Evolutionary conservation across 1,140 invertebrate genomes (phyloP).

Genomic region (Drosophila sulfurigaster): DNA sequence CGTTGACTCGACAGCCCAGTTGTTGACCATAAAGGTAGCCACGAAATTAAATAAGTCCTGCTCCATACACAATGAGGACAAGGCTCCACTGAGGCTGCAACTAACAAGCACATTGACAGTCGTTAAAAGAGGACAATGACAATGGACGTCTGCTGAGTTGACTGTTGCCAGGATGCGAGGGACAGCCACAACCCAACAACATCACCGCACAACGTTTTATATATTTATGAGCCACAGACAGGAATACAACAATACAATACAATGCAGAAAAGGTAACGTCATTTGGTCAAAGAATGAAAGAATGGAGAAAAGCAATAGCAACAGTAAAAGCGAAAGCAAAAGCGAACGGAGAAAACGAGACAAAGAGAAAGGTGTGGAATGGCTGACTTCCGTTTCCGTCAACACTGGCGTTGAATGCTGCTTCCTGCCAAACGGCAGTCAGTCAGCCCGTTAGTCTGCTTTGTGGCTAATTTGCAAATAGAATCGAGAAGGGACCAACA

Average conservation of each 20-base stretch:
- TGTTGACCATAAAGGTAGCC: conserved; percentile 36
- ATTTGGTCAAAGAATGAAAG: conserved; percentile 34
- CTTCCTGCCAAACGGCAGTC: conserved; percentile 46
- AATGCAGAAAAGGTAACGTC: conserved; percentile 45
- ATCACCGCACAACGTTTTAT: conserved; percentile 23
- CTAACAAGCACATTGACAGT: conserved; percentile 52
- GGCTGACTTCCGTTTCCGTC: conserved; percentile 51
- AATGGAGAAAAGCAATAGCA: neutral
- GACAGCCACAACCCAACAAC: conserved; percentile 10
- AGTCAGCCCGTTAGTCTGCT: conserved; percentile 62
- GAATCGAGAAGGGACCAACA: conserved; percentile 11
- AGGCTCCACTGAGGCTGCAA: conserved; percentile 30
- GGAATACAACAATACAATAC: conserved; percentile 30
- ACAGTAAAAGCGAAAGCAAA: neutral
- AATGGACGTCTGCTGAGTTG: conserved; percentile 1
- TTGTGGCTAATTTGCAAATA: conserved; percentile 75
- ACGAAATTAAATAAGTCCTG: conserved; percentile 42
- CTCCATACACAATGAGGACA: conserved; percentile 3
- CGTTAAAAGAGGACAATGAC: conserved; percentile 44
- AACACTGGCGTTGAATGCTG: conserved; percentile 33
- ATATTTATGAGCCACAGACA: conserved; percentile 44
- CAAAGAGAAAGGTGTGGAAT: conserved; percentile 2
- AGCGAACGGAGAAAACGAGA: neutral
- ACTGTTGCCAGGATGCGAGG: conserved; percentile 27
- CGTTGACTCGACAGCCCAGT: conserved; percentile 6